Percentiles rank a stretch among this genome's conserved stretches.
Conservation (phyloP, 2,888 invertebrate species). For the Callimorpha dominula region DNA sequence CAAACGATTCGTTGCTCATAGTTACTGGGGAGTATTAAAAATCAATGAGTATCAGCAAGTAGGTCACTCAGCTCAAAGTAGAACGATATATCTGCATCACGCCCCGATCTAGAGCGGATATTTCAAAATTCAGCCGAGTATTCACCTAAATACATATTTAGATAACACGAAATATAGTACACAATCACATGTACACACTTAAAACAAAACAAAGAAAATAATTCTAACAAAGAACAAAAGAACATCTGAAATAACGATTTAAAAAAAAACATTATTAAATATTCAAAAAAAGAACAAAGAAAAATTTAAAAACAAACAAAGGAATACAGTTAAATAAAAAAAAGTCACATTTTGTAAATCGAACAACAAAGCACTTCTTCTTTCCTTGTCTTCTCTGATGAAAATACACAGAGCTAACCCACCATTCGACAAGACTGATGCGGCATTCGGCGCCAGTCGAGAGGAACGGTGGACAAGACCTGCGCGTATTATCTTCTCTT, state of each 20-base stretch:
- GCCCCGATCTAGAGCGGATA: slow-evolving; percentile 12
- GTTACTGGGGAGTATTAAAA: slow-evolving; percentile 10
- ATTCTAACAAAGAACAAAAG: slow-evolving; percentile 3
- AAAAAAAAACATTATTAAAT: not conserved
- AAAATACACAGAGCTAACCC: slow-evolving; percentile 68
- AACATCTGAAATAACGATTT: not conserved
- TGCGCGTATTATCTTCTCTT: slow-evolving; percentile 44
- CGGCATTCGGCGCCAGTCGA: slow-evolving; percentile 69
- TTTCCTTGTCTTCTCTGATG: slow-evolving; percentile 47
- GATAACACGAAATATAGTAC: slow-evolving; percentile 3
- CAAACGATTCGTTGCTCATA: slow-evolving; percentile 1
- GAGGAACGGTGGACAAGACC: slow-evolving; percentile 71
- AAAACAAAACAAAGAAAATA: not conserved
- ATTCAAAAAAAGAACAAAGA: slow-evolving; percentile 1
- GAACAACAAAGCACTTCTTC: slow-evolving; percentile 26
- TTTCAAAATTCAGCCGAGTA: slow-evolving; percentile 13
- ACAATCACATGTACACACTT: not conserved
- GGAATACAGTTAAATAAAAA: not conserved
- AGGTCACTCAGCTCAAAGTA: slow-evolving; percentile 19
- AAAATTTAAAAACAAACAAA: not conserved
- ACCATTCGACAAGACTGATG: slow-evolving; percentile 86
- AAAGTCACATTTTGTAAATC: slow-evolving; percentile 2
- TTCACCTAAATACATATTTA: slow-evolving; percentile 10
- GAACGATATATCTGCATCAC: slow-evolving; percentile 28
- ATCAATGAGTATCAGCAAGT: slow-evolving; percentile 21